Base-by-base conservation (phyloP, 2,888 invertebrate genomes). In the Octodonta nipae region DNA sequence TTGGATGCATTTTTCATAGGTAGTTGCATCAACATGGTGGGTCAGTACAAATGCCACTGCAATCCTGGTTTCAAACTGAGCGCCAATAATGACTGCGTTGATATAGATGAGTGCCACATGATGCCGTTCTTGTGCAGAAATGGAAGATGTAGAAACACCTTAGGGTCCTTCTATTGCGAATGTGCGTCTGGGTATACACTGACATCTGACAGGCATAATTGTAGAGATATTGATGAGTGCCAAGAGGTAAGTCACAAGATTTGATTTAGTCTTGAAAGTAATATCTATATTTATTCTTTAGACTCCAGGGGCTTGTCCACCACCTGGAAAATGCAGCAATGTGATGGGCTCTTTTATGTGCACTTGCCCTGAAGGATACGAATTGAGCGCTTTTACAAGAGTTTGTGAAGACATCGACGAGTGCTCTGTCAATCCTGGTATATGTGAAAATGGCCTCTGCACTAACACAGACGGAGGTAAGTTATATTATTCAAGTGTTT, bases 61-160 rank as follows among this genome's bases (percentile, higher is more conserved):
- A 75, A 79, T 46, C 67, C 70, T 2, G 82, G 83, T 1, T 83
- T 82, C 63, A 81, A 81, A 52, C 66, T 82, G 1, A 79, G 81
- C 30, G 71, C 75, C 5, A 81, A 78, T 46, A 79, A 79, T 47
- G 84, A 85, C 52, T 86, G 86, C 50, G 72, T 79, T 27, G 81
- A 82, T 56, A 70, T 85, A 36, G 84, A 87, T 60, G 87, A 87
- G 60, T 87, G 87, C 48, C 73, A 80, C 45, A 76, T 78, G 53
- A 81, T 81, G 67, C 80, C 83, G 28, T 80, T 80, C 61, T 73
- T 86, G 34, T 91, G 91, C 55, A 73, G 86, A 45, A 87, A 88
- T 53, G 85, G 86, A 1, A 68, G 82, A 30, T 87, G 87, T 52
- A 71, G 78, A 44, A 87, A 87, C 61, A 76, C 77, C 1, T 65